Evolutionary conservation across 2,797 vertebrate genomes (phyloP).

Genomic region (Sebastes goodei): DNA sequence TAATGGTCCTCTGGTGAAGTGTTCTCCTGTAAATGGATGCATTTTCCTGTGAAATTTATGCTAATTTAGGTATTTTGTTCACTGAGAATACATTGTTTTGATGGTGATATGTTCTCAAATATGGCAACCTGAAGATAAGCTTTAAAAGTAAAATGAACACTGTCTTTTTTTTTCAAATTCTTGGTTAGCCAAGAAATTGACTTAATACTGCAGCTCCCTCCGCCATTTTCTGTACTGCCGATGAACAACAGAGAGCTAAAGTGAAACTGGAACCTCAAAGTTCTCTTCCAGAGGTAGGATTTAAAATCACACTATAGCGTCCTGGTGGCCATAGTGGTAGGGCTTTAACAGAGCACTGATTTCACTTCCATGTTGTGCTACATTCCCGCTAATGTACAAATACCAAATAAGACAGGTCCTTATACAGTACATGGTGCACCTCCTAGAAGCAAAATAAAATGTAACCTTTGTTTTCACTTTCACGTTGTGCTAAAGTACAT

Average conservation of each 20-base stretch:
- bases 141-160: neutral
- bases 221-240: neutral
- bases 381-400: too few species aligned
- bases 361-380: too few species aligned
- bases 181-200: neutral
- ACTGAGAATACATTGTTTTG: neutral
- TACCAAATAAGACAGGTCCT: too few species aligned
- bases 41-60: constrained; percentile 31
- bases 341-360: too few species aligned
- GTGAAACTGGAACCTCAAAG: neutral
- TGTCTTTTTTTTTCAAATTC: neutral
- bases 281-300: neutral
- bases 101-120: neutral
- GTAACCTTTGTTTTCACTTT: too few species aligned
- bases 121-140: neutral
- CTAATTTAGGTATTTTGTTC: constrained; percentile 6
- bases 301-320: neutral
- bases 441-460: too few species aligned
- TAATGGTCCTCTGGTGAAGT: constrained; percentile 46
- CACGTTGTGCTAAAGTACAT: too few species aligned
- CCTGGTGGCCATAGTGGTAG: neutral
- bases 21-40: constrained; percentile 12
- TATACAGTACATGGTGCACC: too few species aligned
- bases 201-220: neutral
- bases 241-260: neutral